phyloP scores from a whole-genome alignment of 2,113 vertebrate species.

The Scomber scombrus region DNA sequence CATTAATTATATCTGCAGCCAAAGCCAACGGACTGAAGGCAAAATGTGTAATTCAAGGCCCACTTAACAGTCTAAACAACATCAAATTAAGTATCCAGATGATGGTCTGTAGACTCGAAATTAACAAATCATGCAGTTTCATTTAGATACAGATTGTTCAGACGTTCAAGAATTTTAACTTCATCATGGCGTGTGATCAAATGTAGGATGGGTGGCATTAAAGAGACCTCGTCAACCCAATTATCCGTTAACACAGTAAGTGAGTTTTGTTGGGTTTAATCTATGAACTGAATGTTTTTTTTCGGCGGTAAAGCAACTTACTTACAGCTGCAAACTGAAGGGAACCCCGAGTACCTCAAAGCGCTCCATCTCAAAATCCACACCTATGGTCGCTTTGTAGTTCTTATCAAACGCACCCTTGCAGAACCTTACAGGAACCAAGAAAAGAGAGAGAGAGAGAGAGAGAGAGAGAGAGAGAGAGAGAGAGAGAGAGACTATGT shows the following conservation, averaged over 20 bases:
- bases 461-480: background rate
- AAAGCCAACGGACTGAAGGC: background rate
- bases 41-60: background rate
- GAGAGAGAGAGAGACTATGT: background rate
- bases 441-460: background rate
- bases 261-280: background rate
- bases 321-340: conserved; percentile 97
- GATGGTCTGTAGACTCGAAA: background rate
- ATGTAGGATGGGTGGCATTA: background rate
- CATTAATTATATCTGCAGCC: background rate
- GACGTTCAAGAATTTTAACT: background rate
- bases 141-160: background rate
- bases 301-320: conserved; percentile 30
- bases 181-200: background rate
- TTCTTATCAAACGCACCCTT: conserved; percentile 93
- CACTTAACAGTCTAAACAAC: background rate
- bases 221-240: background rate
- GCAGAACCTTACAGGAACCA: conserved; percentile 87
- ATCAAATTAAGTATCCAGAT: background rate
- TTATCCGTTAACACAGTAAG: background rate
- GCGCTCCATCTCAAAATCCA: conserved; percentile 98
- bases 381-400: conserved; percentile 97
- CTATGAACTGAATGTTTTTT: background rate
- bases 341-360: conserved; percentile 96
- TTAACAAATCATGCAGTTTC: conserved; percentile 9